These are phyloP conservation scores for Catostomus latipinnis DNA, from an alignment of 2,797 vertebrate genomes.

Conservation along the genomic window DNA sequence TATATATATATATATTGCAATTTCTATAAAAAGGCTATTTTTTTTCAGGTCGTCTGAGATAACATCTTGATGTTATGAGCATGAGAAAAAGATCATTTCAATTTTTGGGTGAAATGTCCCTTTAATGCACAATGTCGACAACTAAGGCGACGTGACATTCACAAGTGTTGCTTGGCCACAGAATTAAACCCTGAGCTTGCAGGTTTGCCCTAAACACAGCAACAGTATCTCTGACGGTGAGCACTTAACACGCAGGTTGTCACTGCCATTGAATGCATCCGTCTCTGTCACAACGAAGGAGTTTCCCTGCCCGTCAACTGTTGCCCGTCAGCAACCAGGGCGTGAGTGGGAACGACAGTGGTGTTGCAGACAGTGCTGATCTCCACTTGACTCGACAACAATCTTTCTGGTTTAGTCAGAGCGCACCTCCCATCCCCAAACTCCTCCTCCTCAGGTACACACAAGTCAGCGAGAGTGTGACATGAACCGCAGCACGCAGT, in stretches of 20 bases:
- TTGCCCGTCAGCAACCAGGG: background rate
- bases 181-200: conserved; percentile 5
- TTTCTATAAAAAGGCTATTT: too few species aligned
- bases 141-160: background rate
- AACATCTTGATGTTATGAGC: too few species aligned
- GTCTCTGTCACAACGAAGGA: background rate
- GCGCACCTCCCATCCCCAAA: too few species aligned
- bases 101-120: background rate
- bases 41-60: too few species aligned
- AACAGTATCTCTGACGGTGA: conserved; percentile 26
- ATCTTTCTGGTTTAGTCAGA: too few species aligned
- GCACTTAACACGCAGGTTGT: conserved; percentile 26
- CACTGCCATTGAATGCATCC: background rate
- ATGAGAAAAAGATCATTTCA: too few species aligned
- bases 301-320: background rate
- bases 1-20: too few species aligned
- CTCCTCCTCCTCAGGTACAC: conserved; percentile 21
- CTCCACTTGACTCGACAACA: too few species aligned
- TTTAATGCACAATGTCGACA: background rate
- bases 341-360: background rate
- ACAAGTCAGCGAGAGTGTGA: conserved; percentile 26
- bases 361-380: too few species aligned
- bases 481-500: conserved; percentile 46
- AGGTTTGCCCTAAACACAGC: background rate
- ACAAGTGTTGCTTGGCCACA: background rate